Evolutionary conservation across 2,113 vertebrate genomes (phyloP).

Genomic region (Origma solitaria): DNA sequence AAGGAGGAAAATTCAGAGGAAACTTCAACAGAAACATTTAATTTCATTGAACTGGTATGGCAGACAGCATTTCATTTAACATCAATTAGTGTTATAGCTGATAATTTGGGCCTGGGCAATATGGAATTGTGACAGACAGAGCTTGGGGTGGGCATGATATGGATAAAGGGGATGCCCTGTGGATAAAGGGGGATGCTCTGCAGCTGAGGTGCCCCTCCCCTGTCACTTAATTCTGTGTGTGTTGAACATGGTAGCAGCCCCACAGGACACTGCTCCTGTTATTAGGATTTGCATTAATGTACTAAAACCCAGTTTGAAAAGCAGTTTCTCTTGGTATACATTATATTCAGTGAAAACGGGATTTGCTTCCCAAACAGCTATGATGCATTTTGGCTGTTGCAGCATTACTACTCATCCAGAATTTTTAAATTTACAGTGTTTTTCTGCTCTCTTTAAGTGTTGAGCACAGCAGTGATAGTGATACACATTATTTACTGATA

Average conservation of each 20-base stretch:
- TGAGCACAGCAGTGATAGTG: background rate
- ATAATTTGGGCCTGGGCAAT: background rate
- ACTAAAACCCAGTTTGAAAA: background rate
- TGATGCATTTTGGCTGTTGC: background rate
- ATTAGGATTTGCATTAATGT: background rate
- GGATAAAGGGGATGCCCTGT: background rate
- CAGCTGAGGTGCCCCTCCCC: background rate
- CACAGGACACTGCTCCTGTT: background rate
- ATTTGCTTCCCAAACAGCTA: background rate
- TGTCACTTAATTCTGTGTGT: background rate
- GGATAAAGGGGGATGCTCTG: background rate
- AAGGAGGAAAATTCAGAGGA: background rate
- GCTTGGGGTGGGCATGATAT: background rate
- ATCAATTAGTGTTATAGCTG: slow-evolving; percentile 16
- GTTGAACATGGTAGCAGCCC: background rate
- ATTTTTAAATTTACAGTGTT: background rate
- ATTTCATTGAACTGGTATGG: background rate
- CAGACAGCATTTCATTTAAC: slow-evolving; percentile 17
- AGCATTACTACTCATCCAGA: background rate
- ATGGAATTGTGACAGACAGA: background rate
- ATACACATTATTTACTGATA: background rate
- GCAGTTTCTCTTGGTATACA: background rate
- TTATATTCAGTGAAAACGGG: background rate
- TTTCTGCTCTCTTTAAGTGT: background rate
- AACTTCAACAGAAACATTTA: background rate